Evolutionary conservation across 1,140 invertebrate species (phyloP).

Genomic region (Maniola jurtina): DNA sequence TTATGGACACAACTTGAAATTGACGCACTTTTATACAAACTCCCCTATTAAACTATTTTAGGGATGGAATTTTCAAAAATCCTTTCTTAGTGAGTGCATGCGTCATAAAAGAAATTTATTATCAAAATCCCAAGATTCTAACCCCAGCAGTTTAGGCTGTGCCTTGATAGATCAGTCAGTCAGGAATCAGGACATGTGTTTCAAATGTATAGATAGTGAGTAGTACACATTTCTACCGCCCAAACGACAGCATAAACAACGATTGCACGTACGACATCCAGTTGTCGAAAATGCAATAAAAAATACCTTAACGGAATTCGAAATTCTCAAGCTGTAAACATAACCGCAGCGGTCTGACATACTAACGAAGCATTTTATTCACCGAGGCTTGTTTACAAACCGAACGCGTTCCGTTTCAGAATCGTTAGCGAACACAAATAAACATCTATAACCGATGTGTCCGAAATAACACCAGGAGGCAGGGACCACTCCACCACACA

Average conservation of each 20-base stretch:
- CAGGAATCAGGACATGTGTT: no score
- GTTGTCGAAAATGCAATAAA: constrained; percentile 10
- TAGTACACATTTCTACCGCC: constrained; percentile 1
- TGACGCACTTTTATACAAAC: no score
- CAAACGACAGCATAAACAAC: constrained; percentile 1
- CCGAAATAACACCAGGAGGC: background rate
- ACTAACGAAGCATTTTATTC: constrained; percentile 9
- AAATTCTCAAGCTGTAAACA: constrained; percentile 4
- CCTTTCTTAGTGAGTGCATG: no score
- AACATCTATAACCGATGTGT: constrained; percentile 7
- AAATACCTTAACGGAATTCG: constrained; percentile 11
- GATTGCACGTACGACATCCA: constrained; percentile 8
- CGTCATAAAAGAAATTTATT: no score
- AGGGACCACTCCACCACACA: background rate
- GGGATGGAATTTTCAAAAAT: no score
- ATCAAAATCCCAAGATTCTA: no score
- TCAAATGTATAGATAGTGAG: background rate
- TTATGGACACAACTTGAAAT: no score
- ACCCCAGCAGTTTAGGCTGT: no score
- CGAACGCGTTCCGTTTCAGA: constrained; percentile 6
- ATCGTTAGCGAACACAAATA: constrained; percentile 12
- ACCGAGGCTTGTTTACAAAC: constrained; percentile 6
- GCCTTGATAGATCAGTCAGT: no score
- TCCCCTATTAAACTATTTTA: no score
- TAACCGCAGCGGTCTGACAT: constrained; percentile 1